These are phyloP conservation scores for Augochlorella aurata DNA, from an alignment of 2,888 invertebrate species.

Conservation along the genomic window DNA sequence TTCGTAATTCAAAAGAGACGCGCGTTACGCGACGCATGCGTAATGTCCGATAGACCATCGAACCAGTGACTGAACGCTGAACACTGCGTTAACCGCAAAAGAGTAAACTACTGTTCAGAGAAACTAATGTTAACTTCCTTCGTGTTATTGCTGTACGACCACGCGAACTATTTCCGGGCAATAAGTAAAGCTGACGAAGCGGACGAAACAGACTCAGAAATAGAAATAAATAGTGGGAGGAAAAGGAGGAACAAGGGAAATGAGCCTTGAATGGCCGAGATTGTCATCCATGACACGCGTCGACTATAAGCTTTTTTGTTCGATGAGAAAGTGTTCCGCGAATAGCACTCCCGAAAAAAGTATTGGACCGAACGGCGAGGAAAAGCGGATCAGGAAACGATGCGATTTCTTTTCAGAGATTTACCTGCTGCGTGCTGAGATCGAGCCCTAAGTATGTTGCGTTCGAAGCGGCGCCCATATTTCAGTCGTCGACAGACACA, in stretches of 20 bases:
- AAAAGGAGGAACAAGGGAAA: neutral
- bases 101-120: neutral
- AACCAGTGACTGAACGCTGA: neutral
- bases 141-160: neutral
- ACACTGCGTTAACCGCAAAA: conserved; percentile 1
- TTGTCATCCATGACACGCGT: conserved; percentile 14
- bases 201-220: neutral
- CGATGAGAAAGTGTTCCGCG: neutral
- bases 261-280: neutral
- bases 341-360: neutral
- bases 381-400: neutral
- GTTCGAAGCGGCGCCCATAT: conserved; percentile 72
- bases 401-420: conserved; percentile 51
- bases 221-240: neutral
- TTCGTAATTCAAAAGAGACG: conserved; percentile 22
- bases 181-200: neutral
- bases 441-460: conserved; percentile 91
- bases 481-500: conserved; percentile 33
- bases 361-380: neutral
- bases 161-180: neutral
- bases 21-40: conserved; percentile 23
- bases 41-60: neutral
- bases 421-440: conserved; percentile 94
- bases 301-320: conserved; percentile 13
- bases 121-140: conserved; percentile 23